phyloP scores from a whole-genome alignment of 2,113 vertebrate genomes.

The Rissa tridactyla region DNA sequence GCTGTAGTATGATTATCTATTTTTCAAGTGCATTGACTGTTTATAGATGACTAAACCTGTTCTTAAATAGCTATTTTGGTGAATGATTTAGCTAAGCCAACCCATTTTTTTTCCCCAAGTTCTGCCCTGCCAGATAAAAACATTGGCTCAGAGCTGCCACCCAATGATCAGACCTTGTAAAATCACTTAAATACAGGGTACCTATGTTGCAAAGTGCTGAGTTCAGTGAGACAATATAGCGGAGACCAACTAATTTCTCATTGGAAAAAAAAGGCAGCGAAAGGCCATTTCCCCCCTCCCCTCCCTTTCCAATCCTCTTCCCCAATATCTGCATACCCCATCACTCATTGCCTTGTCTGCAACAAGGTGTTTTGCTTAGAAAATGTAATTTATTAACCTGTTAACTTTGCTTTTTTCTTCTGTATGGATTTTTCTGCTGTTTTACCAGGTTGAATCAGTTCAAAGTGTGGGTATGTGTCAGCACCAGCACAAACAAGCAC shows the following conservation, averaged over 20 bases:
- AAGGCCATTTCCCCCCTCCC: neutral
- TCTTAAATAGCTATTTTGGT: neutral
- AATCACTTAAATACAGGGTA: neutral
- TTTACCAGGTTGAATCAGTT: neutral
- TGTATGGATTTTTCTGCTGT: neutral
- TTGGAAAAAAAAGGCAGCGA: neutral
- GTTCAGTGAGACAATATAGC: neutral
- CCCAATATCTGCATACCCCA: neutral
- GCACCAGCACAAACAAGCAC: neutral
- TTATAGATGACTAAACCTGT: neutral
- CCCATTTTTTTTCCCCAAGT: neutral
- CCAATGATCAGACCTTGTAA: slow-evolving; percentile 34
- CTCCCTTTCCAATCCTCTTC: neutral
- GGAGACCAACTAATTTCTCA: neutral
- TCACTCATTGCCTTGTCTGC: neutral
- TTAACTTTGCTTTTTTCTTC: neutral
- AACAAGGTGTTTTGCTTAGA: neutral
- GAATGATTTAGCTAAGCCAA: neutral
- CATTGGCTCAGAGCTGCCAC: slow-evolving; percentile 58
- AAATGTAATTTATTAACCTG: neutral
- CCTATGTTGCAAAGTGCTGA: neutral
- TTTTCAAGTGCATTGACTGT: neutral
- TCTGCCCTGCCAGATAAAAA: neutral
- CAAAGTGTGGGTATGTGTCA: neutral
- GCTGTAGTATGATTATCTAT: neutral